Evolutionary conservation across 2,888 invertebrate species (phyloP).

Genomic region (Globia sparganii): DNA sequence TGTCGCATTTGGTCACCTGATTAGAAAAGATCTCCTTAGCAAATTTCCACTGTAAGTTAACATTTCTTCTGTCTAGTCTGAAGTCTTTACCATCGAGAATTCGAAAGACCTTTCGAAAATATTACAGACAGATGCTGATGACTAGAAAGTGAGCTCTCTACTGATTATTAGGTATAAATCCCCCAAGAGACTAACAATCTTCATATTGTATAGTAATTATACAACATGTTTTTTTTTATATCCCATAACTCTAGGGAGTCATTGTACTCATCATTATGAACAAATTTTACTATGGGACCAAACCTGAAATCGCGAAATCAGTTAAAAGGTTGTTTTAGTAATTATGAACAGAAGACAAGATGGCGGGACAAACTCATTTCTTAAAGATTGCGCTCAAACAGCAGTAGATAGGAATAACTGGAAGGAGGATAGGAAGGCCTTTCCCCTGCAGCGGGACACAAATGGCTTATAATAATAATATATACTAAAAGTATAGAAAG

Average conservation of each 20-base stretch:
- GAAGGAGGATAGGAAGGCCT: not conserved
- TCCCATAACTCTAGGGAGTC: too few species aligned
- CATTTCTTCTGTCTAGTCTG: too few species aligned
- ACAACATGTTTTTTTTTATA: too few species aligned
- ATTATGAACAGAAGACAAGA: not conserved
- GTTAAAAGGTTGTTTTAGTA: too few species aligned
- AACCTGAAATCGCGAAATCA: too few species aligned
- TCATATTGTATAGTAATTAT: not conserved
- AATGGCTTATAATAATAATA: not conserved
- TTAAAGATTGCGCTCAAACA: not conserved
- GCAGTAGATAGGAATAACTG: not conserved
- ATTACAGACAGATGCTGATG: not conserved
- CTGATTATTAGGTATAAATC: not conserved
- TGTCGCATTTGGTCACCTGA: conserved; percentile 98
- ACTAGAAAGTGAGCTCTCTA: not conserved
- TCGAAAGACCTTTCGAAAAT: not conserved
- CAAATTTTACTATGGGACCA: too few species aligned
- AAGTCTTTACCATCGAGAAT: not conserved
- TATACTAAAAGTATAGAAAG: conserved; percentile 77
- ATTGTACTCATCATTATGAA: too few species aligned
- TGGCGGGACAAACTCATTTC: not conserved
- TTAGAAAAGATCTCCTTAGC: conserved; percentile 93
- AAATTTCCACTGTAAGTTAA: conserved; percentile 94
- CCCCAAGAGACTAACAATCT: not conserved
- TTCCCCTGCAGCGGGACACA: not conserved